A percentile compares a stretch with the other conserved stretches of the same genome.
Evolutionary conservation across 2,797 vertebrate species (phyloP).

Genomic region (Clarias pachynema): DNA sequence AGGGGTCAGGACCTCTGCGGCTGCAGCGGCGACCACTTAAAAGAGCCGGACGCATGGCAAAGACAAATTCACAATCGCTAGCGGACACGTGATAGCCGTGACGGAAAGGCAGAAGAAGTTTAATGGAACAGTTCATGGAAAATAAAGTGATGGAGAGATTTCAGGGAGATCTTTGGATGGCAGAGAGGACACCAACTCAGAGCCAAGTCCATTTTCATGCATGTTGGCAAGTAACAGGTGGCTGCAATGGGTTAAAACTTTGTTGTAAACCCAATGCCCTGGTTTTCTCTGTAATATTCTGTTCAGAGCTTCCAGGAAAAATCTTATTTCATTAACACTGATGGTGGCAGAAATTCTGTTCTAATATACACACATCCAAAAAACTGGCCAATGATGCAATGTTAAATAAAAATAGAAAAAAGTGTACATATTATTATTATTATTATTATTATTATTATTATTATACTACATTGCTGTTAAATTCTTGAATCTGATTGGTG

Average conservation of each 20-base stretch:
- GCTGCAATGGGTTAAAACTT: constrained; percentile 1
- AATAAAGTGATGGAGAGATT: constrained; percentile 45
- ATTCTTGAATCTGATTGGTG: background rate
- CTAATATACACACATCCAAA: background rate
- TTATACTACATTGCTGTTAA: background rate
- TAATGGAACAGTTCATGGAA: constrained; percentile 21
- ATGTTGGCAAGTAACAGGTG: constrained; percentile 52
- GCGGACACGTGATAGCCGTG: constrained; percentile 52
- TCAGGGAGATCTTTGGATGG: constrained; percentile 47
- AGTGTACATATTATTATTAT: too few relatives aligned
- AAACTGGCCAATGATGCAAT: background rate
- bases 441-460: background rate
- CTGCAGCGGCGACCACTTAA: constrained; percentile 30
- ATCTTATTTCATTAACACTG: background rate
- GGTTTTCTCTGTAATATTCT: background rate
- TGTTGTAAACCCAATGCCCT: constrained; percentile 8
- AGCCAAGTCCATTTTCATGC: constrained; percentile 52
- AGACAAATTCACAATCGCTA: constrained; percentile 40
- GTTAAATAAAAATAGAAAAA: too few relatives aligned
- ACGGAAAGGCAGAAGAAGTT: background rate
- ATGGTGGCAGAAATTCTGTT: background rate
- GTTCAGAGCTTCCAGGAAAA: background rate
- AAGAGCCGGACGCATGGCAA: constrained; percentile 43
- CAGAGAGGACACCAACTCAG: constrained; percentile 21
- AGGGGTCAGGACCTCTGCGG: constrained; percentile 34